Evolutionary conservation across 2,888 invertebrate species (phyloP), one percentile per base, ranked within the genome.

Genomic region (Chrysina gloriosa): DNA sequence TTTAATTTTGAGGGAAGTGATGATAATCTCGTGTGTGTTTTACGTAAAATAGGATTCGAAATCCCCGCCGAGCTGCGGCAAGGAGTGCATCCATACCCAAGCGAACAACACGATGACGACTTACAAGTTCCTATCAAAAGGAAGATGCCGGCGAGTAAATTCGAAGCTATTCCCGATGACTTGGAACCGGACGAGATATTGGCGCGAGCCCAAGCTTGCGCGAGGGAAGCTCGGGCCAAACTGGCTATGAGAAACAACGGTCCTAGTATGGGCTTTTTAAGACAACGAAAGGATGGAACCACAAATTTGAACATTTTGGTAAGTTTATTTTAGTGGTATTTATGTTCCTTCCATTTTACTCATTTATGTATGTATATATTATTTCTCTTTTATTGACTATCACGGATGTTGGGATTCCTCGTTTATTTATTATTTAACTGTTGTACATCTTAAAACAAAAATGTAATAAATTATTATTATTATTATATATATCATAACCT

Each of bases 271-370:
- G 95, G 94, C 14, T 98, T 97, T 80, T 86, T 98, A 19, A 87
- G 96, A 25, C 94, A 95, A 83, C 90, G 91, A 74, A 87, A 91
- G 39, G 95, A 96, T 76, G 97, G 97, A 16, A 93, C 92, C 36
- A 97, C 97, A 0, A 93, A 96, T 25, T 83, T 98, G 19, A 92
- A 93, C 75, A 89, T 98, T 66, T 87, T 97, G 3, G 92, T 92
- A 34, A 91, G 92, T 9, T 3, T 14, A 5, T 0, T 16, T 14
- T 19, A 5, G 2, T 50, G 1, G 6, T 16, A 7, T 27, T 19
- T 58, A 1, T 2, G 31, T 54, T 29, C 1, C 27, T 56, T 56
- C 14, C 29, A 19, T 3, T 34, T 14, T n/a, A 31, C 14, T 7
- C n/a, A 25, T 50, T 27, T 25, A 9, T 47, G 3, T 47, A 23